These are phyloP conservation scores for Hemichromis elongatus DNA, from an alignment of 2,113 vertebrate species.

Conservation along the genomic window DNA sequence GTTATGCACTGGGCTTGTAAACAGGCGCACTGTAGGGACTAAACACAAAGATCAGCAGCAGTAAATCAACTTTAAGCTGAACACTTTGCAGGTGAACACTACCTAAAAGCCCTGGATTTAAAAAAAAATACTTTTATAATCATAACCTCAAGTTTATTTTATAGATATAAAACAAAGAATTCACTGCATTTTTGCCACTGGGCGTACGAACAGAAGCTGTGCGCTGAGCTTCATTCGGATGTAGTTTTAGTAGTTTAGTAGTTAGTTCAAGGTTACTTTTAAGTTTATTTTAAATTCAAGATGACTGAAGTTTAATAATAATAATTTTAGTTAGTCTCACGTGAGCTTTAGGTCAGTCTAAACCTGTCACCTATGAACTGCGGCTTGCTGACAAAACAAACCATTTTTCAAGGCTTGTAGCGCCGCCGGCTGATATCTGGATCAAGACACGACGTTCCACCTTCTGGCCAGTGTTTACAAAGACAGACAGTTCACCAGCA, in stretches of 20 bases:
- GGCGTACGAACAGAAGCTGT: not conserved
- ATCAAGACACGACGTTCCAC: not conserved
- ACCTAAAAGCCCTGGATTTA: fast-evolving
- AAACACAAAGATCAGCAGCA: not conserved
- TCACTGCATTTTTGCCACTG: not conserved
- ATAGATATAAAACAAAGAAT: not conserved
- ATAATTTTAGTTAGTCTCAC: not conserved
- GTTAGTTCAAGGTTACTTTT: not conserved
- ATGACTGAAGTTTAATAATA: not conserved
- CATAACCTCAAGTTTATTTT: fast-evolving
- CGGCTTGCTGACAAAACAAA: not conserved
- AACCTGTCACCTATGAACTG: not conserved
- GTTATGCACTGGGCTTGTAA: not conserved
- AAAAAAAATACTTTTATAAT: not conserved
- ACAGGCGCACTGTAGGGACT: not conserved
- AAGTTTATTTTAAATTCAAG: not conserved
- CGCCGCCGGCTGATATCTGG: not conserved
- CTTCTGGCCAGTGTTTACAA: not conserved
- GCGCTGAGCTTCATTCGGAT: not conserved
- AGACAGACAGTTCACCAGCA: not conserved
- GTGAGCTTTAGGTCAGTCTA: fast-evolving
- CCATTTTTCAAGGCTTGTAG: not conserved
- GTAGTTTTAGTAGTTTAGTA: fast-evolving
- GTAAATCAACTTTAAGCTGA: not conserved
- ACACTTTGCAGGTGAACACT: not conserved